A percentile compares a stretch with the other conserved stretches of the same genome.
Conservation (phyloP, 2,113 vertebrate genomes). For the Arvicanthis niloticus region DNA sequence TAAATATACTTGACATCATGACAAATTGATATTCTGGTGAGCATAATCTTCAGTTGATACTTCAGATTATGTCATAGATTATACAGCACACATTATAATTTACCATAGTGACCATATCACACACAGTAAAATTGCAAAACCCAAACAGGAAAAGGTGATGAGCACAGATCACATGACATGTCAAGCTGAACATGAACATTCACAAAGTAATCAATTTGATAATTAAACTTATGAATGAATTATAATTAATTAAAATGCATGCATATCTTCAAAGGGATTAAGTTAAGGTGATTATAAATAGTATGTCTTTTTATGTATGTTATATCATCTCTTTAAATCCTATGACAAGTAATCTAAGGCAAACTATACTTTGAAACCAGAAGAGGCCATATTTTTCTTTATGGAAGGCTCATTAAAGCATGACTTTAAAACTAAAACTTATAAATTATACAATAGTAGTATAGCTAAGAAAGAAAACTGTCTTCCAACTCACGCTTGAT, state of each 20-base stretch:
- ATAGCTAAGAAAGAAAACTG: constrained; percentile 9
- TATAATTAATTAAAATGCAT: constrained; percentile 31
- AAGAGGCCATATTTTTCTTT: background rate
- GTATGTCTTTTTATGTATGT: background rate
- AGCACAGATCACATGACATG: background rate
- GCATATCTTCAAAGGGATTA: background rate
- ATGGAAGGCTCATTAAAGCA: background rate
- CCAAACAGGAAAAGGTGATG: background rate
- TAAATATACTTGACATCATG: constrained; percentile 73
- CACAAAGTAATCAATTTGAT: background rate
- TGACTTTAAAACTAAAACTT: background rate
- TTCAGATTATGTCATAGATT: constrained; percentile 14
- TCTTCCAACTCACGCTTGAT: background rate
- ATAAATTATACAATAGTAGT: background rate
- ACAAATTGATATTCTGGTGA: constrained; percentile 70
- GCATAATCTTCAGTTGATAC: constrained; percentile 56
- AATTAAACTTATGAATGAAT: background rate
- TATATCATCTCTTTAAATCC: background rate
- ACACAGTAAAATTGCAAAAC: background rate
- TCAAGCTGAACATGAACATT: background rate
- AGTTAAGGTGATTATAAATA: background rate
- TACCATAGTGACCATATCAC: background rate
- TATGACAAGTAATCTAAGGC: background rate
- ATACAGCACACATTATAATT: background rate
- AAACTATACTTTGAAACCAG: constrained; percentile 4